Conservation (phyloP, 2,888 invertebrate genomes). For the Stenoptilia bipunctidactyla region DNA sequence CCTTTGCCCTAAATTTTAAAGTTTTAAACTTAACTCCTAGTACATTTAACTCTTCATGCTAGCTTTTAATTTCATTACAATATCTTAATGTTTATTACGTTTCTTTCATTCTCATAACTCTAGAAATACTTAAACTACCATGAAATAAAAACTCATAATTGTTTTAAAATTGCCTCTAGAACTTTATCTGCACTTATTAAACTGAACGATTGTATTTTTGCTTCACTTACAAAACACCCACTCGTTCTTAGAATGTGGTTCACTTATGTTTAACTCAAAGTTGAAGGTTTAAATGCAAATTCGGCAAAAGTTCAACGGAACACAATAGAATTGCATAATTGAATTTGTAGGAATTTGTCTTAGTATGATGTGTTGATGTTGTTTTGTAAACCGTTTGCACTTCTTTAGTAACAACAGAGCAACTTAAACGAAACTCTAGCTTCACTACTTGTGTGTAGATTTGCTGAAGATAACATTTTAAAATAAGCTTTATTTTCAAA, state of each 20-base stretch:
- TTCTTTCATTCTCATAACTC: no score
- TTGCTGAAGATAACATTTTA: conserved; percentile 23
- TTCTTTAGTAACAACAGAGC: conserved; percentile 3
- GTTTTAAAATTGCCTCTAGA: no score
- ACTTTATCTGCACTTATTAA: no score
- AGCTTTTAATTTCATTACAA: no score
- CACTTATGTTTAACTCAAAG: background rate
- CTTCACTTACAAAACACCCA: background rate
- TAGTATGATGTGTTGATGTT: background rate
- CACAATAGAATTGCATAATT: conserved; percentile 1
- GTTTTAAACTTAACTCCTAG: no score
- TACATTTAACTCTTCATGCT: no score
- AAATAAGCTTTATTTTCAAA: no score
- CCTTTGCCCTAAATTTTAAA: no score
- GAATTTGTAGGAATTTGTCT: background rate
- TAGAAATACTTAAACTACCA: no score
- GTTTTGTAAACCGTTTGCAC: no score
- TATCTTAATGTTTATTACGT: conserved; percentile 26
- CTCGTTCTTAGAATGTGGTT: background rate
- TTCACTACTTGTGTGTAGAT: conserved; percentile 28
- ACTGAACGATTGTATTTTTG: background rate
- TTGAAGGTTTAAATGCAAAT: background rate
- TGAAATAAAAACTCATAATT: no score
- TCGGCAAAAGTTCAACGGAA: background rate
- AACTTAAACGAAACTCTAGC: conserved; percentile 4